A percentile compares a stretch with the other conserved stretches of the same genome.
Evolutionary conservation across 1,140 invertebrate species (phyloP).

Genomic region (Trissolcus basalis): DNA sequence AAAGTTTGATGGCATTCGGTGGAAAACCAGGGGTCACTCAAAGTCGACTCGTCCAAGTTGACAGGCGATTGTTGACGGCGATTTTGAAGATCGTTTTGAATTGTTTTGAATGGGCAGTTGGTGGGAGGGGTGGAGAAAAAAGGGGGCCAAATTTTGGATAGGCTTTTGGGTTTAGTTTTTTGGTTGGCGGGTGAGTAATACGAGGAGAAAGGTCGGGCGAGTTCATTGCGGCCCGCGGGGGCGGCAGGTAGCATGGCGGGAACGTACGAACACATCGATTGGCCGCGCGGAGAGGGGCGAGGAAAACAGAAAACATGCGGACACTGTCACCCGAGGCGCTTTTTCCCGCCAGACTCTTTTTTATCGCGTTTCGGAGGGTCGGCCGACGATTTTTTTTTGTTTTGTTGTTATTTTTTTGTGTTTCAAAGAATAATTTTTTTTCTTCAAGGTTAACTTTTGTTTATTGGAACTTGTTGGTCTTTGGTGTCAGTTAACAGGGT

Average conservation of each 20-base stretch:
- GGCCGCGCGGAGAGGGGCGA: constrained; percentile 12
- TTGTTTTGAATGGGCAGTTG: too few species aligned
- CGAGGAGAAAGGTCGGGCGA: constrained; percentile 14
- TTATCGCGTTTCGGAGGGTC: background rate
- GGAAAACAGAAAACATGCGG: constrained; percentile 50
- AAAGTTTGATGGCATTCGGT: too few species aligned
- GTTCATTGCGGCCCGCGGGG: constrained; percentile 50
- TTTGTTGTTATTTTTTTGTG: constrained; percentile 10
- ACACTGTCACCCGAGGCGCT: constrained; percentile 36
- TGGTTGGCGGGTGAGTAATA: background rate
- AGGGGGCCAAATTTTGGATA: too few species aligned
- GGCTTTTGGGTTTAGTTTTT: background rate
- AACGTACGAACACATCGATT: constrained; percentile 58
- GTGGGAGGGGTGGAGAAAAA: too few species aligned
- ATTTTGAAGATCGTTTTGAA: background rate
- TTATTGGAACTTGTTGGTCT: constrained; percentile 5
- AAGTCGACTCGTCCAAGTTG: background rate
- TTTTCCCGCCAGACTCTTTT: constrained; percentile 28
- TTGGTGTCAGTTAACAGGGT: constrained; percentile 14
- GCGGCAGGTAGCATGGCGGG: constrained; percentile 62
- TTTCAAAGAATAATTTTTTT: background rate
- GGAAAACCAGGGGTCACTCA: too few species aligned
- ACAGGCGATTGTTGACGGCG: background rate
- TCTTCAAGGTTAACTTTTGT: background rate
- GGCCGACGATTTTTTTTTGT: constrained; percentile 12